Conservation (phyloP, 2,888 invertebrate species). For the Biston betularia region DNA sequence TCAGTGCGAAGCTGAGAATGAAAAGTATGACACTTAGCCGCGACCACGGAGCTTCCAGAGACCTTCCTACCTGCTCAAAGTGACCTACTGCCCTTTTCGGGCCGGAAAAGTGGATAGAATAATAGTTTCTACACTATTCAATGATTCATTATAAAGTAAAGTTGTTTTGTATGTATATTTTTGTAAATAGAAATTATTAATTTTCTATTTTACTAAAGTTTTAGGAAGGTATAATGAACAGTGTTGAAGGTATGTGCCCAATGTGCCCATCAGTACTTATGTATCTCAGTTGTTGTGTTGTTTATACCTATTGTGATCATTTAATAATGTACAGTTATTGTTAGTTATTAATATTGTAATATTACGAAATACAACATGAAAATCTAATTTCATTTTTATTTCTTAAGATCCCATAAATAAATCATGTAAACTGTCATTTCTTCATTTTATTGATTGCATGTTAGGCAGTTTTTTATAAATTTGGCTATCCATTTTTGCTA, state of each 20-base stretch:
- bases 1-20: slow-evolving; percentile 90
- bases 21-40: slow-evolving; percentile 84
- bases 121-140: slow-evolving; percentile 19
- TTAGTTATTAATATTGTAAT: slow-evolving; percentile 50
- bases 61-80: slow-evolving; percentile 69
- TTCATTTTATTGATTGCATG: too few relatives aligned
- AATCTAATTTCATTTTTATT: slow-evolving; percentile 37
- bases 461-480: too few relatives aligned
- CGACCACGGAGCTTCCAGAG: slow-evolving; percentile 55
- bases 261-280: slow-evolving; percentile 73
- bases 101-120: slow-evolving; percentile 47
- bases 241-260: slow-evolving; percentile 52
- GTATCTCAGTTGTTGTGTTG: slow-evolving; percentile 57
- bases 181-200: slow-evolving; percentile 68
- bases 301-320: slow-evolving; percentile 48
- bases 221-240: slow-evolving; percentile 34
- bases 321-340: slow-evolving; percentile 30
- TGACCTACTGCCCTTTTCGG: slow-evolving; percentile 61
- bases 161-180: slow-evolving; percentile 67
- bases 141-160: slow-evolving; percentile 38
- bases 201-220: slow-evolving; percentile 50
- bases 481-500: too few relatives aligned
- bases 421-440: too few relatives aligned
- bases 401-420: neutral
- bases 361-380: slow-evolving; percentile 63